Base-by-base conservation (phyloP, 2,797 vertebrate species). In the Pitangus sulphuratus region DNA sequence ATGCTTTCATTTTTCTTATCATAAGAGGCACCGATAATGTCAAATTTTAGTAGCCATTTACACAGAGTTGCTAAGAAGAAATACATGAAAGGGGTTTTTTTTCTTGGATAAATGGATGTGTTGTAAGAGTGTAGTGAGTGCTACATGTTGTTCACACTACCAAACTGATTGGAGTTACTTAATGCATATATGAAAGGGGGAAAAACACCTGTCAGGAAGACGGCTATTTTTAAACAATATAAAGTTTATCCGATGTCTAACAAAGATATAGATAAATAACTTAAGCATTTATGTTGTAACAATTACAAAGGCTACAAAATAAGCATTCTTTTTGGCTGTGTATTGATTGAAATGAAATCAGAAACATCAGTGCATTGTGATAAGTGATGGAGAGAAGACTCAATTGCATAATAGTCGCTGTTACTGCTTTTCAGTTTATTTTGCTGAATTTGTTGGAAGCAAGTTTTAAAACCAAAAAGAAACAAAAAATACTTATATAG, bases 41-140 rank as follows among this genome's bases (percentile, higher is more conserved):
- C 84, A 94, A 35, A 89, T 93, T 96, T 96, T 95, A 97, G 91
- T 85, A 90, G 75, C 42, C 53, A 35, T 97, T 96, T 97, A 56
- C 71, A 31, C 33, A 62, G 42, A 87, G 57, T 39, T 93, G 17
- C 84, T 93, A 53, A 72, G 84, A 85, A 87, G 92, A 92, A 96
- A 89, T 65, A 94, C 84, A 78, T 92, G 16, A 57, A 88, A 74
- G 42, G 54, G 0, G 2, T 11, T 31, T 62, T 0, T 74, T 85
- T 86, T 7, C 42, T 91, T 86, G 24, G n/a, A 30, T 93, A 72
- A 97, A 78, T 58, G 44, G 62, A 58, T 92, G 21, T 70, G 39
- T 90, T 88, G 33, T 40, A 74, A 47, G 90, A 83, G 16, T 45
- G n/a, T 88, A 85, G 40, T 10, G 8, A 89, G 42, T 87, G 51